Conservation (phyloP, 2,888 invertebrate species). For the Cartodere bifasciata region DNA sequence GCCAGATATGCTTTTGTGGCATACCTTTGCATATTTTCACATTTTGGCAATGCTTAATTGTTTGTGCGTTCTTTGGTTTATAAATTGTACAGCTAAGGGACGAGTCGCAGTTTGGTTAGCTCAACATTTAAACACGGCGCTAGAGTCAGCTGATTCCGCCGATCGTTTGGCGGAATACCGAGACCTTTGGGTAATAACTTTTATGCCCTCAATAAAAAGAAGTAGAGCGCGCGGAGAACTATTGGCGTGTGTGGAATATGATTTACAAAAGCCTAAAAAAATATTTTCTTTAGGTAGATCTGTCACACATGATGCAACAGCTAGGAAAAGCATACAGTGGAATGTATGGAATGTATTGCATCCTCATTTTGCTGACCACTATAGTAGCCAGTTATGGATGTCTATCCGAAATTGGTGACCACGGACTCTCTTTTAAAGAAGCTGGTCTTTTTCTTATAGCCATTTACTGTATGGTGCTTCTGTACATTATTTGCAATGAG, state of each 20-base stretch:
- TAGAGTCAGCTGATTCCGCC: constrained; percentile 51
- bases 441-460: constrained; percentile 58
- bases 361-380: constrained; percentile 60
- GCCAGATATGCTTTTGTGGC: constrained; percentile 59
- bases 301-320: constrained; percentile 69
- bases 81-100: constrained; percentile 33
- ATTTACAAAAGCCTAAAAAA: too few relatives aligned
- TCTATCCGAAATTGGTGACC: constrained; percentile 57
- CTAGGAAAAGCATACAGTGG: constrained; percentile 61
- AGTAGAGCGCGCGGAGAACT: too few relatives aligned
- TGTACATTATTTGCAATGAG: constrained; percentile 62
- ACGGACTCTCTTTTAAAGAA: constrained; percentile 58
- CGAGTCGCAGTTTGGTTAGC: constrained; percentile 47
- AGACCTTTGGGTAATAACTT: constrained; percentile 31
- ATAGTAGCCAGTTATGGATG: constrained; percentile 60
- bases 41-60: constrained; percentile 64
- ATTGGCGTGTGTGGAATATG: too few relatives aligned
- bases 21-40: constrained; percentile 59
- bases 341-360: constrained; percentile 64
- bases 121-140: constrained; percentile 46
- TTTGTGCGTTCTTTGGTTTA: constrained; percentile 55
- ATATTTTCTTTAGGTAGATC: constrained; percentile 47
- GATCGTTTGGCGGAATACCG: constrained; percentile 53
- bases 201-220: neutral
- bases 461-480: constrained; percentile 55